Conservation (phyloP, 2,888 invertebrate genomes). For the Caenorhabditis sp. region DNA sequence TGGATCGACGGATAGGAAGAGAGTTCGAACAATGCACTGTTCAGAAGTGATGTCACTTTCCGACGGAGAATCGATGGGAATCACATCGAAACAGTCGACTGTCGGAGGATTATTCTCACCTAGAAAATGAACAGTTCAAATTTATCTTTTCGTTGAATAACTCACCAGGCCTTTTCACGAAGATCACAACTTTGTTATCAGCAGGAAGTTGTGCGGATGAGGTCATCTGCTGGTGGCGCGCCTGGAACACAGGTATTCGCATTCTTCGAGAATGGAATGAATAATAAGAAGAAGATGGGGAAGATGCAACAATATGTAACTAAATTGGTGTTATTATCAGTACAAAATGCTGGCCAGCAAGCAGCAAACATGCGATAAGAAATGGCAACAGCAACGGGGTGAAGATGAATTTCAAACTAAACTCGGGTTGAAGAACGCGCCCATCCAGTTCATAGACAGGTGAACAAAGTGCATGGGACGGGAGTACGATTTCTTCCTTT, state of each 20-base stretch:
- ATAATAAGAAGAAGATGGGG: conserved; percentile 5
- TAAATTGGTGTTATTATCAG: conserved; percentile 60
- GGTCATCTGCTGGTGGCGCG: conserved; percentile 57
- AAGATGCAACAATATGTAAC: conserved; percentile 55
- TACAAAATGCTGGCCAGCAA: conserved; percentile 49
- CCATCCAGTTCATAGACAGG: conserved; percentile 10
- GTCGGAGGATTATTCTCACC: conserved; percentile 68
- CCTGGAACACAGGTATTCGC: conserved; percentile 43
- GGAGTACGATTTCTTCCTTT: not conserved
- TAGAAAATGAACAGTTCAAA: conserved; percentile 31
- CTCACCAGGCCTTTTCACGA: conserved; percentile 66
- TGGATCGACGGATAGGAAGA: conserved; percentile 68
- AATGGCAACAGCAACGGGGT: conserved; percentile 43
- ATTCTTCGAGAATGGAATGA: conserved; percentile 21
- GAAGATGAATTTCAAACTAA: conserved; percentile 53
- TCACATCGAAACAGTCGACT: conserved; percentile 66
- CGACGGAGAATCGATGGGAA: conserved; percentile 57
- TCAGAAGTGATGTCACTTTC: conserved; percentile 59
- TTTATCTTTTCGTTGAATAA: not conserved
- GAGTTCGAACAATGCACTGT: conserved; percentile 69
- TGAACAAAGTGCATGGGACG: conserved; percentile 46
- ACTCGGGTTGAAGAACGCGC: conserved; percentile 51
- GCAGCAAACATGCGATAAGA: conserved; percentile 64
- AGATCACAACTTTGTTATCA: conserved; percentile 67
- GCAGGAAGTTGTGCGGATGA: conserved; percentile 49